Conservation (phyloP, 2,888 invertebrate genomes). For the Nemapogon koenigi region DNA sequence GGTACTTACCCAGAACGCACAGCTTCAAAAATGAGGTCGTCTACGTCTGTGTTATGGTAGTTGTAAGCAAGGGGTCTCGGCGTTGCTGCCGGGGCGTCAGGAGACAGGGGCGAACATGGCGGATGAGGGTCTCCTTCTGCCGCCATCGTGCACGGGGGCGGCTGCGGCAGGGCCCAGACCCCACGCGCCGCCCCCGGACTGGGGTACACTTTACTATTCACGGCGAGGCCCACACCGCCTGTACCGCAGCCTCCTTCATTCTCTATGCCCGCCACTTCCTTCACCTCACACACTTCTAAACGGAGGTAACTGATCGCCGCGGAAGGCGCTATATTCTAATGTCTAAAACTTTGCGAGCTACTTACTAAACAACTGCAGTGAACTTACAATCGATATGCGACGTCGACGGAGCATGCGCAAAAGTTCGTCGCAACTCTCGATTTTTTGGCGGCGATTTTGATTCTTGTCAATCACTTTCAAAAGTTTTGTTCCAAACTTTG, state of each 20-base stretch:
- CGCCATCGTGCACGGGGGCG: constrained; percentile 80
- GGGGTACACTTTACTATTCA: constrained; percentile 72
- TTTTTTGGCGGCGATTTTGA: no score
- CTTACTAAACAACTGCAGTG: no score
- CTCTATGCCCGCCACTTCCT: constrained; percentile 49
- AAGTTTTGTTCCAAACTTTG: no score
- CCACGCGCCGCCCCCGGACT: constrained; percentile 90
- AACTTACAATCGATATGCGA: no score
- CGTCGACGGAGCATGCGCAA: no score
- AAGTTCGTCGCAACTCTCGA: no score
- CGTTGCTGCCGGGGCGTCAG: constrained; percentile 46
- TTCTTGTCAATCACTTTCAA: no score
- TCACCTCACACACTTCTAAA: constrained; percentile 15
- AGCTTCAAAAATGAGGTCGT: constrained; percentile 82
- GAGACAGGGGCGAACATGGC: constrained; percentile 52
- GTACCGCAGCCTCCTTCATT: constrained; percentile 36
- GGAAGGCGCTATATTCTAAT: no score
- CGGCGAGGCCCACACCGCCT: constrained; percentile 59
- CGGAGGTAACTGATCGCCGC: no score
- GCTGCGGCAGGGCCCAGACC: constrained; percentile 85
- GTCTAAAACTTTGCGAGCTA: no score
- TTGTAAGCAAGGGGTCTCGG: constrained; percentile 40
- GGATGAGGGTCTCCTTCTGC: constrained; percentile 68
- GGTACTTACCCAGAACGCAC: constrained; percentile 81
- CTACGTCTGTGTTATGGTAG: constrained; percentile 52